Conservation (phyloP, 2,888 invertebrate species). For the Drosophila recens region DNA sequence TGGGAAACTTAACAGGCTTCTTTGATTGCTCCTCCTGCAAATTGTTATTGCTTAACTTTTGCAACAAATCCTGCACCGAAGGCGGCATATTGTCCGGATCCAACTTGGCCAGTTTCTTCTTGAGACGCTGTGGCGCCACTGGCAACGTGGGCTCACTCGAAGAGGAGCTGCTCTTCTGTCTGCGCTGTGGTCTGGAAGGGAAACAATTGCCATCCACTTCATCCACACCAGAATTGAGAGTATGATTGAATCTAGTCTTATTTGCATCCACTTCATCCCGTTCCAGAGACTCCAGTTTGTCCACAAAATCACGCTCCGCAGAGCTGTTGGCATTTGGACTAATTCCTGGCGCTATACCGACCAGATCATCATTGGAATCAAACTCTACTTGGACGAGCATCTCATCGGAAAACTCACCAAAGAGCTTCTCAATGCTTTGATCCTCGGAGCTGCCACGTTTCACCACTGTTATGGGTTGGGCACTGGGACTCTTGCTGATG, state of each 20-base stretch:
- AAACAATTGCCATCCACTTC: conserved; percentile 67
- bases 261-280: conserved; percentile 52
- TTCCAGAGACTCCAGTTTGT: conserved; percentile 73
- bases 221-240: conserved; percentile 26
- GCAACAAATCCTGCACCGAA: conserved; percentile 83
- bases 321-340: conserved; percentile 33
- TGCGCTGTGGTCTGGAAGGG: conserved; percentile 77
- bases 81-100: conserved; percentile 82
- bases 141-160: conserved; percentile 79
- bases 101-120: conserved; percentile 77
- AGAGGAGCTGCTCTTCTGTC: conserved; percentile 81
- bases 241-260: not conserved
- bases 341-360: conserved; percentile 77
- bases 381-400: conserved; percentile 84
- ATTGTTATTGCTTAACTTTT: conserved; percentile 48
- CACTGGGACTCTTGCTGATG: conserved; percentile 82
- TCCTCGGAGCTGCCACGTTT: conserved; percentile 82
- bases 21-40: not conserved
- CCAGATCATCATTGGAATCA: conserved; percentile 83
- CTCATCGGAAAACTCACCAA: conserved; percentile 83
- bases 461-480: conserved; percentile 74
- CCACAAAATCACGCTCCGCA: conserved; percentile 66
- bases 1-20: conserved; percentile 64
- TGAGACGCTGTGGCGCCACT: conserved; percentile 74
- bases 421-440: conserved; percentile 84